These are phyloP conservation scores for Phyto melanocephala DNA, from an alignment of 2,888 invertebrate species.

Conservation along the genomic window DNA sequence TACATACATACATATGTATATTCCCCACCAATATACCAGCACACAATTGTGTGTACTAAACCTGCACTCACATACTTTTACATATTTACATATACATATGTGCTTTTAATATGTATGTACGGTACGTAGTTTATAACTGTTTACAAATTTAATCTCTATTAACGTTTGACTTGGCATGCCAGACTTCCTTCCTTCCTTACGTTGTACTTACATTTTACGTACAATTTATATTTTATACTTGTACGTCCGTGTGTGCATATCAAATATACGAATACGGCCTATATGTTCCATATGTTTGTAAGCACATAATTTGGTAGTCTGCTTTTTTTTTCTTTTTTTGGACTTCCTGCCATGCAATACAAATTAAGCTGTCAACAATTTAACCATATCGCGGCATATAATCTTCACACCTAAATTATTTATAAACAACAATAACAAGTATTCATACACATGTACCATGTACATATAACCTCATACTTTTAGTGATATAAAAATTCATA, in stretches of 20 bases:
- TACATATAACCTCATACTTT: no score
- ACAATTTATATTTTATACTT: constrained; percentile 24
- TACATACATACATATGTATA: background rate
- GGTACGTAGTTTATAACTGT: constrained; percentile 44
- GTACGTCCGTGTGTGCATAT: background rate
- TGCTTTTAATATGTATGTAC: background rate
- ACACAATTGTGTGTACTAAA: background rate
- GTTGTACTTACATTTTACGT: background rate
- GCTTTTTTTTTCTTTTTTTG: constrained; percentile 28
- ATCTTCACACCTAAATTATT: constrained; percentile 69
- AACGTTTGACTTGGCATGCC: constrained; percentile 63
- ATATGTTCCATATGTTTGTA: background rate
- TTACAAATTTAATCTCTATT: constrained; percentile 58
- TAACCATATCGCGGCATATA: constrained; percentile 67
- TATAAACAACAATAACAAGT: constrained; percentile 61
- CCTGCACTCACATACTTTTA: background rate
- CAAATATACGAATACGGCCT: background rate
- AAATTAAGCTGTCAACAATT: constrained; percentile 69
- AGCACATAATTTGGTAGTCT: constrained; percentile 41
- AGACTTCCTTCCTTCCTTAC: constrained; percentile 60
- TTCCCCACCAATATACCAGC: background rate
- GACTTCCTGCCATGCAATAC: constrained; percentile 65
- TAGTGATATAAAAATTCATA: background rate
- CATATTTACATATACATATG: background rate
- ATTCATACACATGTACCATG: background rate